These are phyloP conservation scores for Drosophila heteroneura DNA, from an alignment of 2,888 invertebrate species.

Conservation along the genomic window DNA sequence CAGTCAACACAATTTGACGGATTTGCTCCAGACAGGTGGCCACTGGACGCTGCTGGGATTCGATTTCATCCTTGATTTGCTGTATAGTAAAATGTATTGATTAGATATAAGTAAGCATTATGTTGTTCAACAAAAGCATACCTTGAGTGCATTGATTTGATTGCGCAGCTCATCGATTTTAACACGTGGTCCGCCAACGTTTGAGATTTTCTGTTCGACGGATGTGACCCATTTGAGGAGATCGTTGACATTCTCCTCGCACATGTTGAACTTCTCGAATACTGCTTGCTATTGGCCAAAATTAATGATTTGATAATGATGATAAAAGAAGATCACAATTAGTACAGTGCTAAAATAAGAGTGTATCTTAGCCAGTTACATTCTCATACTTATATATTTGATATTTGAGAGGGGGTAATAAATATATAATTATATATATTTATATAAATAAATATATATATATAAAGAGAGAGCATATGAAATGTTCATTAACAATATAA, in stretches of 20 bases:
- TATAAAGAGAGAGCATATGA: conserved; percentile 24
- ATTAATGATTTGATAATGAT: conserved; percentile 27
- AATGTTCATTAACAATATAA: conserved; percentile 41
- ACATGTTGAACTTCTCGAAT: conserved; percentile 96
- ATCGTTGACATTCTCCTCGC: conserved; percentile 94
- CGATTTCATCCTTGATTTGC: conserved; percentile 96
- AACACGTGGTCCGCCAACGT: conserved; percentile 94
- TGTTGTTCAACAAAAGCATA: conserved; percentile 78
- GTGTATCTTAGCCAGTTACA: conserved; percentile 36
- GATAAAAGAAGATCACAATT: conserved; percentile 33
- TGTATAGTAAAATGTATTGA: conserved; percentile 78
- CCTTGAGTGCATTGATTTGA: conserved; percentile 95
- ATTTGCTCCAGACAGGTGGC: conserved; percentile 95
- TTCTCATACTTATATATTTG: conserved; percentile 36
- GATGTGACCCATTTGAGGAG: conserved; percentile 94
- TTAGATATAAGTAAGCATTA: not conserved
- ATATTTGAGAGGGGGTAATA: conserved; percentile 15
- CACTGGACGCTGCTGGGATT: conserved; percentile 93
- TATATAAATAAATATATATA: conserved; percentile 10
- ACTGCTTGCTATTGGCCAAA: conserved; percentile 92
- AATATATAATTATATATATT: conserved; percentile 10
- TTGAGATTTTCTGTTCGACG: conserved; percentile 93
- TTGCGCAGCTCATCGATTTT: conserved; percentile 94
- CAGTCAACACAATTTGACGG: conserved; percentile 94
- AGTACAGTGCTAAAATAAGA: conserved; percentile 15